These are phyloP conservation scores for Sipha maydis DNA, from an alignment of 2,888 invertebrate species.

Conservation along the genomic window DNA sequence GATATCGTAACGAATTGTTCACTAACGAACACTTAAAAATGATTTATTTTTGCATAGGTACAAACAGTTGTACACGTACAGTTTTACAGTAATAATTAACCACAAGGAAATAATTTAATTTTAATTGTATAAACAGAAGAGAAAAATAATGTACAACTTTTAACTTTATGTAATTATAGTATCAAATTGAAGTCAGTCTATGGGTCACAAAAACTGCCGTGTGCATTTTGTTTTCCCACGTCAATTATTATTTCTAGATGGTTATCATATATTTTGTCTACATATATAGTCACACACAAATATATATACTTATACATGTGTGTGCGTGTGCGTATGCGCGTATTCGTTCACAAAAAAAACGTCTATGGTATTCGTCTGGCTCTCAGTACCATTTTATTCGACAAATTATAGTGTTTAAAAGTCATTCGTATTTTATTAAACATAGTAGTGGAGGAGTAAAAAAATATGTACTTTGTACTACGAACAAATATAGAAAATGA, in stretches of 20 bases:
- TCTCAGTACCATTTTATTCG: constrained; percentile 9
- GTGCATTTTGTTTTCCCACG: constrained; percentile 44
- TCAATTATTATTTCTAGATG: constrained; percentile 47
- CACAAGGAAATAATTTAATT: background rate
- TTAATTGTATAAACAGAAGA: background rate
- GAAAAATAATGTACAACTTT: background rate
- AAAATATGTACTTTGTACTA: background rate
- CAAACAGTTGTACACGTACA: background rate
- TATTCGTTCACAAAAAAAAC: background rate
- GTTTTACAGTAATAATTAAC: background rate
- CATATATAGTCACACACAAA: background rate
- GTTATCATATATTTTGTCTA: constrained; percentile 10
- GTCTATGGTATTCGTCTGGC: background rate
- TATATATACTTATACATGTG: background rate
- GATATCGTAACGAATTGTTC: background rate
- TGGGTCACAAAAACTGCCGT: constrained; percentile 29
- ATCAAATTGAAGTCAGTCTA: constrained; percentile 6
- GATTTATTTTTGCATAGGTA: background rate
- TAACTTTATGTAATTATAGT: constrained; percentile 11
- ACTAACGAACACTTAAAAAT: background rate
- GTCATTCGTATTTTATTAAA: constrained; percentile 24
- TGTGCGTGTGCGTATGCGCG: too few relatives aligned
- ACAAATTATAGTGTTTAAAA: constrained; percentile 48
- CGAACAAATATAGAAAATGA: background rate
- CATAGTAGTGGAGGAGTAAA: background rate